Conservation (phyloP, 2,113 vertebrate genomes). For the Anoplopoma fimbria region DNA sequence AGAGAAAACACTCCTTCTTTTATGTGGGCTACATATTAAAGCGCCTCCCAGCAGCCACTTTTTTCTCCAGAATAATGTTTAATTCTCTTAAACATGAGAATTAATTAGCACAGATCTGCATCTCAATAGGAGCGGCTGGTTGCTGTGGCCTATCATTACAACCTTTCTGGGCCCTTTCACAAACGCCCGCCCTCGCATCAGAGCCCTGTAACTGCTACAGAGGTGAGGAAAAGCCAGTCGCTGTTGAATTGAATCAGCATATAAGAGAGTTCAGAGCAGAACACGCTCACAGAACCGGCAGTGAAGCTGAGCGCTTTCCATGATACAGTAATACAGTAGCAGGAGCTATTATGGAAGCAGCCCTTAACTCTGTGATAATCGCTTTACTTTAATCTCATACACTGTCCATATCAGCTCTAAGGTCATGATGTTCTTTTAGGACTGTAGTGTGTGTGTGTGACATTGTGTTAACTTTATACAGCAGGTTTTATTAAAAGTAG, state of each 20-base stretch:
- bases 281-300: not conserved
- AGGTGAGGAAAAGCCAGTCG: not conserved
- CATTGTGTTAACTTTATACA: not conserved
- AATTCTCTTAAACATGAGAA: slow-evolving; percentile 85
- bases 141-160: slow-evolving; percentile 28
- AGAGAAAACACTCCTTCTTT: slow-evolving; percentile 71
- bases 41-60: slow-evolving; percentile 54
- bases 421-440: not conserved
- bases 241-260: slow-evolving; percentile 59
- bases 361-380: slow-evolving; percentile 21
- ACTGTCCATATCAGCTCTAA: not conserved
- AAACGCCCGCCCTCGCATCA: not conserved
- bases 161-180: slow-evolving; percentile 72
- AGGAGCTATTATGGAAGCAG: slow-evolving; percentile 10
- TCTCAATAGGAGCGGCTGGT: slow-evolving; percentile 79
- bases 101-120: slow-evolving; percentile 86
- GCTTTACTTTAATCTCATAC: slow-evolving; percentile 16
- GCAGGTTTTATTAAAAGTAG: not conserved
- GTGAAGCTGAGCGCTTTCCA: not conserved
- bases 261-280: not conserved
- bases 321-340: not conserved
- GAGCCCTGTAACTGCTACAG: not conserved
- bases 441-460: not conserved
- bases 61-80: slow-evolving; percentile 82
- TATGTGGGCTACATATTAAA: slow-evolving; percentile 82